Base-by-base conservation (phyloP, 2,888 invertebrate genomes). In the Hirtodrosophila duncani region DNA sequence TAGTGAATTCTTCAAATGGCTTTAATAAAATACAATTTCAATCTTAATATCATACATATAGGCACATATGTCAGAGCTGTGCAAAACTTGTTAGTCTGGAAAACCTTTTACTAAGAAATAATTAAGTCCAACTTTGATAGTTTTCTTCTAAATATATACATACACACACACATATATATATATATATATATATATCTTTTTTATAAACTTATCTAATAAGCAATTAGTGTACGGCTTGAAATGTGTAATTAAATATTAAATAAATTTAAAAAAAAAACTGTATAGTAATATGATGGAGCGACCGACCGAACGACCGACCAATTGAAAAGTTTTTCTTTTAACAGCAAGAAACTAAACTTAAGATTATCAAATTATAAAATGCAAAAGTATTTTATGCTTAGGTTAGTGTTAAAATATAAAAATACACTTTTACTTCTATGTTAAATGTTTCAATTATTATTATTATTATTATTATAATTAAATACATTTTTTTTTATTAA, bases 221-320 rank as follows among this genome's bases (percentile, higher is more conserved):
- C 17, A 9, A 8, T 16, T 30, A 52, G 20, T 16, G 24, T 23
- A 37, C 9, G n/a, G n/a, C n/a, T n/a, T n/a, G n/a, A n/a, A n/a
- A n/a, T n/a, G n/a, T n/a, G n/a, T n/a, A n/a, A n/a, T n/a, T n/a
- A n/a, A n/a, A n/a, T n/a, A n/a, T n/a, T n/a, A n/a, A 34, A 33
- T 24, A 39, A 17, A 20, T 17, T 5, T 18, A 29, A 31, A 41
- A 30, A 29, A 38, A 17, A n/a, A 34, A 23, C 11, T 6, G 24
- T 9, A 17, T 18, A 31, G 23, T 34, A 27, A 42, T 36, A 42
- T 49, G n/a, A n/a, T n/a, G 56, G 63, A 69, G 57, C 68, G 77
- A 82, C 78, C 84, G 84, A 84, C 70, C 83, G 82, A 84, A 72
- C 78, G 72, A 82, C 66, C 79, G 79, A 81, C 79, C 78, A 74